phyloP scores from a whole-genome alignment of 2,113 vertebrate species.

The Zosterops lateralis region DNA sequence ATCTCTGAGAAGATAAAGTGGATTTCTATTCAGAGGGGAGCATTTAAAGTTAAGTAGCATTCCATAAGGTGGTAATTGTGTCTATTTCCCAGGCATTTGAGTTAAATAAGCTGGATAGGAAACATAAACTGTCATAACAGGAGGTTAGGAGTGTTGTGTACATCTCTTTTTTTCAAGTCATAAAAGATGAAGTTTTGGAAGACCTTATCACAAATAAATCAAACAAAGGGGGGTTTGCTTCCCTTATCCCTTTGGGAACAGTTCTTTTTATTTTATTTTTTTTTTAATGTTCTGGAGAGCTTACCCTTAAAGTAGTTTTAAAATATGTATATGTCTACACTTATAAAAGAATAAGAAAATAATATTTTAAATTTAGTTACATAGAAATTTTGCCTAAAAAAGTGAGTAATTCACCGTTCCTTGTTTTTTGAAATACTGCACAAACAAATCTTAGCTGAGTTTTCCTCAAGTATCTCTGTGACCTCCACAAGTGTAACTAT shows the following conservation, averaged over 20 bases:
- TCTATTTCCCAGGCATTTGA: slow-evolving; percentile 76
- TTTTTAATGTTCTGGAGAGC: neutral
- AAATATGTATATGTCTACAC: neutral
- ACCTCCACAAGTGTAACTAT: neutral
- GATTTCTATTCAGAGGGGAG: slow-evolving; percentile 74
- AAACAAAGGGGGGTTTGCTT: slow-evolving; percentile 37
- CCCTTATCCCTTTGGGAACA: slow-evolving; percentile 40
- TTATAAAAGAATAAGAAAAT: neutral
- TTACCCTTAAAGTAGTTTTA: neutral
- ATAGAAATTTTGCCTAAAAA: neutral
- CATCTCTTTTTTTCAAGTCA: slow-evolving; percentile 55
- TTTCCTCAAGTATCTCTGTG: neutral
- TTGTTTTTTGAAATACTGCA: neutral
- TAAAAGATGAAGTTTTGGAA: slow-evolving; percentile 63
- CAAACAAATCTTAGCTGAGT: neutral
- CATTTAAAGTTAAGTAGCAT: slow-evolving; percentile 79
- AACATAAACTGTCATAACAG: slow-evolving; percentile 77
- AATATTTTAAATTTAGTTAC: neutral
- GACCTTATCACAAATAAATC: slow-evolving; percentile 63
- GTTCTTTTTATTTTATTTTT: slow-evolving; percentile 15
- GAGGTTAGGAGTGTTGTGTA: slow-evolving; percentile 64
- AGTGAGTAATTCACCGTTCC: neutral
- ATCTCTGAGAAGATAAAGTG: slow-evolving; percentile 75
- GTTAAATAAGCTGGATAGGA: slow-evolving; percentile 77
- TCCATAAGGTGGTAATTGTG: slow-evolving; percentile 80